Evolutionary conservation across 1,140 invertebrate genomes (phyloP), one percentile per base, ranked within the genome.

Genomic region (Apis dorsata): DNA sequence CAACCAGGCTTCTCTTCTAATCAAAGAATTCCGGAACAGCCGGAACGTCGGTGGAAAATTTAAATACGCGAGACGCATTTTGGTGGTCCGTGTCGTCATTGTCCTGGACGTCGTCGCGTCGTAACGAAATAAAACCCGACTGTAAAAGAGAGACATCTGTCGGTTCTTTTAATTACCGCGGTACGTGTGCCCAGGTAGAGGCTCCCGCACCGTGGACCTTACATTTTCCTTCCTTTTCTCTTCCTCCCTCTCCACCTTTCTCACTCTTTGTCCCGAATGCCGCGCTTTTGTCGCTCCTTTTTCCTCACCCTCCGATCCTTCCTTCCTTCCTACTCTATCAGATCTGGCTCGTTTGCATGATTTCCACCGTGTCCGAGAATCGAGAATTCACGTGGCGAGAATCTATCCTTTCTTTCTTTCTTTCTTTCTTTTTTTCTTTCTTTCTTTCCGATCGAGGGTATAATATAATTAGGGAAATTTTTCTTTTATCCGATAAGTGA

Each of bases 101-200:
- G 81, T 86, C 86, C 84, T 69, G 59, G 77, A 76, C 79, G 62
- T 79, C 75, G 79, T 65, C 78, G 78, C 79, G 65, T 77, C 77
- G 86, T 92, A 93, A 93, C 91, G 92, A 94, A 94, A 94, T 94
- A 93, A 94, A 94, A 93, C 89, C 90, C 85, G 86, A 91, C 87
- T 79, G 86, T 70, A 86, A 90, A 88, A 88, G 86, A 88, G 83
- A 81, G 75, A 77, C 92, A 93, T 93, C 91, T 93, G 93, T 93
- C 92, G 92, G 93, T 93, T 93, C 93, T 93, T 93, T 93, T 93
- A 94, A 93, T 94, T 94, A 93, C 91, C 89, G 86, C 89, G 84
- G 85, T 88, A 93, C 93, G 93, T 93, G 92, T 90, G 89, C 90
- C 68, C 89, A 49, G 72, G 88, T 89, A 89, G 89, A 81, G 84